Evolutionary conservation across 2,888 invertebrate species (phyloP).

Genomic region (Cyclophora punctaria): DNA sequence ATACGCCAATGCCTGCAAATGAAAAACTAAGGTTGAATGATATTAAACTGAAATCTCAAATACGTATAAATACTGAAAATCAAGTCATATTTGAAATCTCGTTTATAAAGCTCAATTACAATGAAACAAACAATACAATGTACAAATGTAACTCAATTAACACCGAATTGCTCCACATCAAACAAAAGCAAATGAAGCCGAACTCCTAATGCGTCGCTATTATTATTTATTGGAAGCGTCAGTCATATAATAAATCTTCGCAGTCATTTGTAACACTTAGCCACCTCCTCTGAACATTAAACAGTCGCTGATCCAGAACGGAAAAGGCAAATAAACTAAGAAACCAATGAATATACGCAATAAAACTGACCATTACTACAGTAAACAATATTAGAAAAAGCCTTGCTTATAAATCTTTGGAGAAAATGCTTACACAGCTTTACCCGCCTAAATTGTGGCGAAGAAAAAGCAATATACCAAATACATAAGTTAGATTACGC

Average conservation of each 20-base stretch:
- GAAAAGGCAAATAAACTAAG: conserved; percentile 48
- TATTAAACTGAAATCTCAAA: too few species aligned
- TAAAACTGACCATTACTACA: conserved; percentile 61
- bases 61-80: too few species aligned
- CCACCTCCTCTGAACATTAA: conserved; percentile 36
- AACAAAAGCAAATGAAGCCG: too few species aligned
- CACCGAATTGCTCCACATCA: too few species aligned
- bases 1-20: too few species aligned
- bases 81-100: too few species aligned
- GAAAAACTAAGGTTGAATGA: too few species aligned
- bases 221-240: background rate
- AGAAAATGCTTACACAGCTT: conserved; percentile 45
- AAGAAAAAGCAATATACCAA: conserved; percentile 45
- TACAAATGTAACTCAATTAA: too few species aligned
- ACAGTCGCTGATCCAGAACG: conserved; percentile 34
- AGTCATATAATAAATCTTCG: conserved; percentile 9
- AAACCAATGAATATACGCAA: conserved; percentile 48
- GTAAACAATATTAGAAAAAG: conserved; percentile 69
- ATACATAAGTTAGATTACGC: conserved; percentile 47
- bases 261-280: conserved; percentile 17
- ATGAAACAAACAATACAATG: too few species aligned
- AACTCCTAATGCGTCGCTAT: too few species aligned
- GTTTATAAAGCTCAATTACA: too few species aligned
- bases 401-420: conserved; percentile 56
- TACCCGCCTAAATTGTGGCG: conserved; percentile 52